Base-by-base conservation (phyloP, 2,888 invertebrate species). In the Scrobipalpa costella region DNA sequence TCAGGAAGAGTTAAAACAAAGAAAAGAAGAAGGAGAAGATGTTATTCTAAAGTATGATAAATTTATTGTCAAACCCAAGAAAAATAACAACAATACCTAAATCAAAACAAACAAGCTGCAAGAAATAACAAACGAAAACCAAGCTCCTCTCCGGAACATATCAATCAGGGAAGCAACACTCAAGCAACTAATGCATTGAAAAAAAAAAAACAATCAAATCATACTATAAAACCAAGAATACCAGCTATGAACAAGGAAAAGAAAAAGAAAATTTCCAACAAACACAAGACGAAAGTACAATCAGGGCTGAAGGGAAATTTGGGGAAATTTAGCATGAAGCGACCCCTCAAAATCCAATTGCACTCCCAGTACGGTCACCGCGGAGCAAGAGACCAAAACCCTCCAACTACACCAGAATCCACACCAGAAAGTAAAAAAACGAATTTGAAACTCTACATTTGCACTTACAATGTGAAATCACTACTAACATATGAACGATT, bases 361-460 rank as follows among this genome's bases (percentile, higher is more conserved):
- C 47, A n/a, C 47, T 47, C 47, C 47, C 47, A n/a, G 47, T 6
- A 15, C 47, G 47, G 47, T 47, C 47, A 11, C 17, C 15, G 47
- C 1, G 47, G 47, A 47, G 47, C 3, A 47, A 15, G 13, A n/a
- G 47, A 47, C 47, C 47, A 15, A n/a, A 15, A 15, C 47, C 47
- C 17, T 15, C 47, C 47, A 47, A n/a, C 47, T 2, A n/a, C n/a
- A n/a, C n/a, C n/a, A n/a, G n/a, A n/a, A n/a, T n/a, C n/a, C n/a
- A n/a, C n/a, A n/a, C n/a, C n/a, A n/a, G n/a, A n/a, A n/a, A n/a
- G n/a, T n/a, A n/a, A n/a, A n/a, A n/a, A n/a, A n/a, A n/a, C n/a
- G n/a, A n/a, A n/a, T n/a, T n/a, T n/a, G n/a, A n/a, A n/a, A n/a
- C n/a, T n/a, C n/a, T 17, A 50, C 21, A 50, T 50, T 1, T 17